Evolutionary conservation across 2,113 vertebrate species (phyloP), one percentile per base, ranked within the genome.

Genomic region (Podilymbus podiceps): DNA sequence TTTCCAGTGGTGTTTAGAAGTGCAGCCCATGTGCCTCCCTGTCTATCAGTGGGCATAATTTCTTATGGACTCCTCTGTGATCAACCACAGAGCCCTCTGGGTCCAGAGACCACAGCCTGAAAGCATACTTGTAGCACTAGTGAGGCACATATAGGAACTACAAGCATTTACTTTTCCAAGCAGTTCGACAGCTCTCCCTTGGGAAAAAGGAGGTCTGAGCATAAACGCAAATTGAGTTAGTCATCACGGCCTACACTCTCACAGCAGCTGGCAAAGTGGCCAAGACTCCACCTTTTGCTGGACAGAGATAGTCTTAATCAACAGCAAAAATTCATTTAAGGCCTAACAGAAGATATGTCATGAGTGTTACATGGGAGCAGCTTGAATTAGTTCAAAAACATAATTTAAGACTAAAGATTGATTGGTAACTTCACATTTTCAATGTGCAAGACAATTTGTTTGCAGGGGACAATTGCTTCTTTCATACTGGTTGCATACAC

Each of bases 241-340:
- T 85, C 85, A 60, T 42, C 63, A 15, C 4, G 78, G 90, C 88
- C 93, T 96, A 96, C 95, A 96, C 96, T 93, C 96, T 71, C 42
- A 13, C 56, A 77, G 56, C 7, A 93, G 72, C 83, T 97, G 96
- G 92, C 92, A 94, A 86, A 92, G 79, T 97, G 96, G 92, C 92
- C 92, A 86, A 92, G 79, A 67, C 88, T 85, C 86, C 60, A 88
- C 83, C 90, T 95, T 91, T 94, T 96, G 96, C 95, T 87, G 60
- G 52, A 52, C 40, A 0, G 64, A 96, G 95, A 97, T 96, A 96
- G 92, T 75, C 88, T 94, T 97, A 97, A 97, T 96, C 95, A 95
- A 96, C 88, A 86, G 71, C 31, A 96, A 86, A 97, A 96, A 96
- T 90, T 96, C 90, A 96, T 93, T 96, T 94, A 91, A 38, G 59